Base-by-base conservation (phyloP, 2,888 invertebrate species). In the Gisinianus flammeolus region DNA sequence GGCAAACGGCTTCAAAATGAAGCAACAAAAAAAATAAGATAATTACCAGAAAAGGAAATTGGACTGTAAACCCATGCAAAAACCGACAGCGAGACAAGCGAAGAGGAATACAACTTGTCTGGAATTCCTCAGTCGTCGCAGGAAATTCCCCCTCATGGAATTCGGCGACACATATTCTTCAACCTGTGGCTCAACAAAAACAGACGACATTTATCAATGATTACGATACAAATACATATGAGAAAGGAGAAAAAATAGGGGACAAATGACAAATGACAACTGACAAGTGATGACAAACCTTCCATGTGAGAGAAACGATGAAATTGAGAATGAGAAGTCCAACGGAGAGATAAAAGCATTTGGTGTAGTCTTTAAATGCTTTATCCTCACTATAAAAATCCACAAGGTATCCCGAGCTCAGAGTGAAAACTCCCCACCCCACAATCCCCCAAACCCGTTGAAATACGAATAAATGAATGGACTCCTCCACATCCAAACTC, bases 31-130 rank as follows among this genome's bases (percentile, higher is more conserved):
- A n/a, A n/a, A n/a, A 26, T 70, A 8, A 16, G 19, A 6, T 19
- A 10, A 24, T 62, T 62, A 62, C 73, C 73, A 73, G 6, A 73
- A 62, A 8, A 31, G 33, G 33, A 74, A 74, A 28, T 64, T 74
- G 4, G 35, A 8, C 10, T 66, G 62, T 2, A 66, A 12, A 19
- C 66, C 74, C 8, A 26, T 22, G 58, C 64, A 74, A 26, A 74
- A 33, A 24, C 74, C 74, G 30, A 64, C 24, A 10, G 26, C 44
- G 2, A 74, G 24, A 22, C 35, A 73, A 1, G 64, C 31, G 3
- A 62, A 3, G 3, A 73, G 44, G 22, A 66, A 66, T 5, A 68
- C n/a, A 12, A 68, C 5, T 10, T 68, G 4, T 35, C 24, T 68
- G 10, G 68, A 35, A n/a, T 68, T 2, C 35, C 19, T 35, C 5